Evolutionary conservation across 2,888 invertebrate species (phyloP), one percentile per base, ranked within the genome.

Genomic region (Drosophila monieri): DNA sequence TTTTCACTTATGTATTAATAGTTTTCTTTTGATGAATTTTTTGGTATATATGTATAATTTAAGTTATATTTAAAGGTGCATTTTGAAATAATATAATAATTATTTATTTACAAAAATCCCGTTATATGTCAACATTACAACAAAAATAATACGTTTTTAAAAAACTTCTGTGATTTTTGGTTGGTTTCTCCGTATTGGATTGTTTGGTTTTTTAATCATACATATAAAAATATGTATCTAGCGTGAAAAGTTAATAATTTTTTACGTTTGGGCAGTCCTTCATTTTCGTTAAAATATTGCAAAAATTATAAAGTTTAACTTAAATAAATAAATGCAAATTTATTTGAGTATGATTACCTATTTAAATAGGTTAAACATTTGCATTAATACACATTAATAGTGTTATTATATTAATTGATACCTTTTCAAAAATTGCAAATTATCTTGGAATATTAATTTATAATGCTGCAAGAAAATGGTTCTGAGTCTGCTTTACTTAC

Each of bases 401-500:
- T 32, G 10, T 5, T 12, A 32, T 32, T 32, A 3, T 32, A 4
- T 32, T 12, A 32, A 32, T 10, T 32, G 0, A 32, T 35, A 35
- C 6, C 2, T 35, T 35, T 2, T 35, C n/a, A 6, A n/a, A n/a
- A 35, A n/a, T 35, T n/a, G 32, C n/a, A n/a, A 14, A 14, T n/a
- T n/a, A 14, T n/a, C 6, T 35, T 35, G n/a, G n/a, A n/a, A n/a
- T 35, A 35, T n/a, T n/a, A 32, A 32, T 35, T 14, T 35, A 32
- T 32, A 32, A n/a, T 14, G 5, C n/a, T 35, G n/a, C n/a, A 35
- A 35, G 35, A 35, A 35, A 35, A 35, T 35, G 35, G 54, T 27
- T 9, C 21, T 30, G 32, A 12, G 32, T 10, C 32, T 9, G 12
- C 1, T 32, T 32, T 3, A 30, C 3, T 30, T 30, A 12, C n/a